A percentile compares a stretch with the other conserved stretches of the same genome.
These are phyloP conservation scores for Samia ricini DNA, from an alignment of 1,140 invertebrate species.

Conservation along the genomic window DNA sequence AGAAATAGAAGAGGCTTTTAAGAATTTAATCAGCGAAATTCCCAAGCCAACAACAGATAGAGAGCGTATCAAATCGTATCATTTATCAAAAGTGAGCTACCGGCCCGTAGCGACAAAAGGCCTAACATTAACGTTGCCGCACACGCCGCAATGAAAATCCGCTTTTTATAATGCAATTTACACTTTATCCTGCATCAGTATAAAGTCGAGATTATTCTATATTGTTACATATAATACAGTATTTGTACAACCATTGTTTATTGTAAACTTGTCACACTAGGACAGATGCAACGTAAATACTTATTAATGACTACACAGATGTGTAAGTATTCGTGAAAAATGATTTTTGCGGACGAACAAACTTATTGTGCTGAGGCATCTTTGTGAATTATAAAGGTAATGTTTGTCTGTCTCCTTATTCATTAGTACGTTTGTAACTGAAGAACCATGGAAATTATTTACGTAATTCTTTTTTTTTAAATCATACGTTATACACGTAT, in stretches of 20 bases:
- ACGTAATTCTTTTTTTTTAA: too few species aligned
- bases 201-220: neutral
- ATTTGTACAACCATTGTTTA: slow-evolving; percentile 18
- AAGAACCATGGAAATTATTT: too few species aligned
- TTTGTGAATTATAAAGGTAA: too few species aligned
- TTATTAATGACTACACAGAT: slow-evolving; percentile 23
- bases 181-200: neutral
- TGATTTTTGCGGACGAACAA: neutral
- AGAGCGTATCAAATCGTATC: slow-evolving; percentile 36
- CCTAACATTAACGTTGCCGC: slow-evolving; percentile 14
- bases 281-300: slow-evolving; percentile 26
- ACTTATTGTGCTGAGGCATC: too few species aligned
- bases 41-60: slow-evolving; percentile 35
- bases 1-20: neutral
- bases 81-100: slow-evolving; percentile 41
- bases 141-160: slow-evolving; percentile 2
- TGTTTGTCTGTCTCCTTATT: too few species aligned
- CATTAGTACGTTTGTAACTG: too few species aligned
- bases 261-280: neutral
- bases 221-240: neutral
- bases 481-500: too few species aligned
- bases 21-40: slow-evolving; percentile 32
- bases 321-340: slow-evolving; percentile 22
- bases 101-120: too few species aligned
- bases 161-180: neutral